Base-by-base conservation (phyloP, 2,888 invertebrate species). In the Sialis lutaria region DNA sequence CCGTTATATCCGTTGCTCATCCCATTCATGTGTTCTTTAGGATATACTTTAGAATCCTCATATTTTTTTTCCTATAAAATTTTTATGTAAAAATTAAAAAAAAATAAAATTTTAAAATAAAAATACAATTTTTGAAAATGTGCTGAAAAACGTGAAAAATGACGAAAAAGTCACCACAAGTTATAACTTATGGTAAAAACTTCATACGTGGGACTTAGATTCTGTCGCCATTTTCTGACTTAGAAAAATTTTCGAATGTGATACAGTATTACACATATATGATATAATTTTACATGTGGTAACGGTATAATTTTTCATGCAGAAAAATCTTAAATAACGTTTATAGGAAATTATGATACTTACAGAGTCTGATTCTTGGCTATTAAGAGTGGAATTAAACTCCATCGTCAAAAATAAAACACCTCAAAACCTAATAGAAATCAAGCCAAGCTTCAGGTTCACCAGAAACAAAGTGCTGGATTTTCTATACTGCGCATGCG, bases 221-320 rank as follows among this genome's bases (percentile, higher is more conserved):
- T 73, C 74, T 77, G 82, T 79, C 84, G 84, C 84, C 84, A 84
- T 85, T 80, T 83, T 83, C 79, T 81, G 82, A 83, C 82, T 83
- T 83, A 74, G 74, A 75, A 74, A 22, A 74, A 74, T 66, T 75
- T 74, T 70, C 64, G 62, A 58, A 62, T 62, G 56, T 52, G 49
- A 47, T 60, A 59, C 60, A 58, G 60, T 57, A 59, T 63, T 65
- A 58, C 72, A 75, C 68, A 65, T 74, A 71, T 67, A 69, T 67
- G 70, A 55, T 55, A 53, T 47, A 46, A 7, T 55, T 58, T 52
- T 44, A 31, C 35, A 33, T 32, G 22, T n/a, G 35, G 33, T 33
- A 40, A 52, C 48, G 42, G 22, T n/a, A 8, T 45, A 50, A 43
- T 37, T 39, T 40, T 12, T 13, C 31, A 10, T 10, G 22, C 6